Evolutionary conservation across 2,797 vertebrate genomes (phyloP), one percentile per base, ranked within the genome.

Genomic region (Hydrocynus forskahlii): DNA sequence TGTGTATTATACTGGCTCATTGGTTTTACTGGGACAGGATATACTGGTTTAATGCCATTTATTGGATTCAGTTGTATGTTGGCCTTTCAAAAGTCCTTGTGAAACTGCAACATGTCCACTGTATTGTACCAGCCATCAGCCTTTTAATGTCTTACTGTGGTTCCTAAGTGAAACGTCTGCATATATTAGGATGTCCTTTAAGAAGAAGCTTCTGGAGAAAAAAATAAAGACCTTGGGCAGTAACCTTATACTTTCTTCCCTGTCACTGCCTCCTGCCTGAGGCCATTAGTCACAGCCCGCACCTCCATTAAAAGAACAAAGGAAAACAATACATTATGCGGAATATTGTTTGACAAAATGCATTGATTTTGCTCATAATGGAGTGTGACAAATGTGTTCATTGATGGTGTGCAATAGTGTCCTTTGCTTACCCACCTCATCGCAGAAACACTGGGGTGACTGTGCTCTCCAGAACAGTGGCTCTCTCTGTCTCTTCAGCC

Each of bases 341-440:
- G 81, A 90, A 88, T 89, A 90, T 89, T 89, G 86, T 89, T 90
- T 81, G 88, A 92, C 87, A 91, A 92, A 90, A 83, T 72, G 78
- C 87, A 89, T 91, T 86, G 91, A 94, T 91, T 92, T 86, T 87
- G 87, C 92, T 92, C 89, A 91, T 93, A 94, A 92, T 90, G 90
- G 80, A 86, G 81, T 0, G 72, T 88, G 89, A 94, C 92, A 92
- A 94, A 94, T 89, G 88, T 82, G 76, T 86, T 86, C 85, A 92
- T 92, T 93, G 90, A 94, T 90, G 77, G 76, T 69, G 60, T 45
- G 59, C 45, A 4, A 52, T 84, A 86, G 84, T 90, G 90, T 91
- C 90, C 92, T 93, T 92, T 91, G 82, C 89, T 91, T 81, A 82
- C 87, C 80, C 75, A 75, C 75, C 76, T 68, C 21, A 23, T 77